phyloP scores from a whole-genome alignment of 2,797 vertebrate genomes.

The Manis crassicaudata region DNA sequence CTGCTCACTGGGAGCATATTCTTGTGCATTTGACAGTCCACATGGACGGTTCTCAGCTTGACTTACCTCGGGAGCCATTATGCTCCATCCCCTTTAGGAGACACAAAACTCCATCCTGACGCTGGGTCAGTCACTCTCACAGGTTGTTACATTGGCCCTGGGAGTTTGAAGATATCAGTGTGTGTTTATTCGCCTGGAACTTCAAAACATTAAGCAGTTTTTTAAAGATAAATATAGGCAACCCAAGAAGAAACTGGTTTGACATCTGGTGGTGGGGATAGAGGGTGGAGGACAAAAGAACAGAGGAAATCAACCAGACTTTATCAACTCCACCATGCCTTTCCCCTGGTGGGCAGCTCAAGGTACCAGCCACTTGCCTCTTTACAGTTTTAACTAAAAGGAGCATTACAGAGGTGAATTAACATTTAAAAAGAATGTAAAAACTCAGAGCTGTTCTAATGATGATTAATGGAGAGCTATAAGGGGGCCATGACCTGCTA shows the following conservation, averaged over 20 bases:
- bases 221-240: constrained; percentile 41
- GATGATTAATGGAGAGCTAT: constrained; percentile 88
- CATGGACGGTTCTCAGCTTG: rapidly evolving
- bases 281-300: constrained; percentile 15
- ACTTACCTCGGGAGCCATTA: no score
- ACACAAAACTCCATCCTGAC: background rate
- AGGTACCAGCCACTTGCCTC: constrained; percentile 79
- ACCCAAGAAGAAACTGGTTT: background rate
- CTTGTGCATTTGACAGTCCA: background rate
- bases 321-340: constrained; percentile 79
- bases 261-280: constrained; percentile 36
- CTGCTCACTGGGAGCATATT: background rate
- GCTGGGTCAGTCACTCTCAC: background rate
- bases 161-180: background rate
- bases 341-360: constrained; percentile 66
- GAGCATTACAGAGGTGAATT: constrained; percentile 87
- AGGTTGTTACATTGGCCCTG: background rate
- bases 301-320: constrained; percentile 73
- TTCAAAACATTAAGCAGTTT: background rate
- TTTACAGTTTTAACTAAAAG: constrained; percentile 85
- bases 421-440: constrained; percentile 88
- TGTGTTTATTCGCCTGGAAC: constrained; percentile 1
- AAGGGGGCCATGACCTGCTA: constrained; percentile 85
- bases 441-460: constrained; percentile 87
- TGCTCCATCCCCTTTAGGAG: background rate